Evolutionary conservation across 2,888 invertebrate species (phyloP).

Genomic region (Spialia ferax): DNA sequence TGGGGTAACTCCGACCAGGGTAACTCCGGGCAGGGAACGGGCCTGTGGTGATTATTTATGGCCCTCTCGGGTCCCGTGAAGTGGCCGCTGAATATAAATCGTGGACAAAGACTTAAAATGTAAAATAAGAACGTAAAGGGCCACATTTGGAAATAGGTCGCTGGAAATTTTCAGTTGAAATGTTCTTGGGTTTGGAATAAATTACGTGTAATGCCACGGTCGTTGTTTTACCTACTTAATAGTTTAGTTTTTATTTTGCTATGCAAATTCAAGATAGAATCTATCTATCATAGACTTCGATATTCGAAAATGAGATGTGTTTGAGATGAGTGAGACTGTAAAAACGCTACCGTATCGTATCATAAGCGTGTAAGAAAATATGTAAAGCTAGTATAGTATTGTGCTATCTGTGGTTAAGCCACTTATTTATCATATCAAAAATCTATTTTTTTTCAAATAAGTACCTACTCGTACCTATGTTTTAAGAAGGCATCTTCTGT

Average conservation of each 20-base stretch:
- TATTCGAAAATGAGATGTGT: no score
- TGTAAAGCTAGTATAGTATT: no score
- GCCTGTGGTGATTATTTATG: conserved; percentile 81
- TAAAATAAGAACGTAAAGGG: conserved; percentile 66
- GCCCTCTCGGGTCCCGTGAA: conserved; percentile 82
- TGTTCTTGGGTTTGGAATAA: conserved; percentile 26
- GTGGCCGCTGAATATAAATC: conserved; percentile 84
- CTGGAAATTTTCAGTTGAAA: conserved; percentile 26
- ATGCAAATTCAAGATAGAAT: no score
- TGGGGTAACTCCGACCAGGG: conserved; percentile 51
- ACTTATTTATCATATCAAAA: no score
- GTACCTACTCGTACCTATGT: no score
- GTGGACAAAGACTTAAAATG: conserved; percentile 77
- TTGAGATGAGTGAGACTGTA: no score
- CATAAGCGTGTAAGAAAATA: no score
- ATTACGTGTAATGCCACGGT: conserved; percentile 18
- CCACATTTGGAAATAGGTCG: conserved; percentile 36
- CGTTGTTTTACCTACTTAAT: not conserved
- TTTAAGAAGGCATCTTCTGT: no score
- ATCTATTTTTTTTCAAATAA: no score
- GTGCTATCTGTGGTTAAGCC: no score
- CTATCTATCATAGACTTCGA: no score
- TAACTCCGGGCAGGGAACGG: conserved; percentile 61
- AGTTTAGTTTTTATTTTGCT: not conserved
- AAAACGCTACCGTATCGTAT: no score